Evolutionary conservation across 2,113 vertebrate species (phyloP).

Genomic region (Tinamus guttatus): DNA sequence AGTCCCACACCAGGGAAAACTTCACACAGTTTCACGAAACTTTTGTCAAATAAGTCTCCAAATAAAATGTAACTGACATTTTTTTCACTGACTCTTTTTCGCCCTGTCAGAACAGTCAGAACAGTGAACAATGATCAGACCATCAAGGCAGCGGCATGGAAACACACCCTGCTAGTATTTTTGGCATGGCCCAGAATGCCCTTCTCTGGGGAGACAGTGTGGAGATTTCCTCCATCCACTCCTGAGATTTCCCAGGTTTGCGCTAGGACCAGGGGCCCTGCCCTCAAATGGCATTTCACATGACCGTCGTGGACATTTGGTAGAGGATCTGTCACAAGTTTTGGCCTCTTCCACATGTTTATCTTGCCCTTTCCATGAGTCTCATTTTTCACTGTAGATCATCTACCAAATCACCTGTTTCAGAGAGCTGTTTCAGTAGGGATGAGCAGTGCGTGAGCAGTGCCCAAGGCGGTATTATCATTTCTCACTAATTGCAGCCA

Average conservation of each 20-base stretch:
- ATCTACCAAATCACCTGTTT: background rate
- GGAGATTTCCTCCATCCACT: background rate
- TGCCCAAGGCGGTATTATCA: background rate
- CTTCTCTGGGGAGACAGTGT: background rate
- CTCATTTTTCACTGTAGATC: background rate
- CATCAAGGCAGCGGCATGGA: constrained; percentile 18
- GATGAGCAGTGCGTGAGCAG: background rate
- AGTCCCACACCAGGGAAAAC: background rate
- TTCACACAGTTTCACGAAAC: constrained; percentile 37
- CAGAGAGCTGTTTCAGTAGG: background rate
- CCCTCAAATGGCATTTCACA: background rate
- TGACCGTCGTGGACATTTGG: accelerated
- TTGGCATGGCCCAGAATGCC: constrained; percentile 21
- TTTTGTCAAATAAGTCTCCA: constrained; percentile 49
- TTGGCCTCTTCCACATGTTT: background rate
- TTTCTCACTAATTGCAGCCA: background rate
- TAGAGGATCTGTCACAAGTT: background rate
- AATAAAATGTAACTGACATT: constrained; percentile 39
- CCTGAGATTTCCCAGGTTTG: background rate
- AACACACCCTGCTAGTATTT: constrained; percentile 19
- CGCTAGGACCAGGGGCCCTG: background rate
- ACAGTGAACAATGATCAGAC: background rate
- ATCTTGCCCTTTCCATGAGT: background rate
- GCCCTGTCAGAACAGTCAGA: constrained; percentile 44
- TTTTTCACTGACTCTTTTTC: constrained; percentile 46